These are phyloP conservation scores for Acromyrmex charruanus DNA, from an alignment of 1,140 invertebrate species.

Conservation along the genomic window DNA sequence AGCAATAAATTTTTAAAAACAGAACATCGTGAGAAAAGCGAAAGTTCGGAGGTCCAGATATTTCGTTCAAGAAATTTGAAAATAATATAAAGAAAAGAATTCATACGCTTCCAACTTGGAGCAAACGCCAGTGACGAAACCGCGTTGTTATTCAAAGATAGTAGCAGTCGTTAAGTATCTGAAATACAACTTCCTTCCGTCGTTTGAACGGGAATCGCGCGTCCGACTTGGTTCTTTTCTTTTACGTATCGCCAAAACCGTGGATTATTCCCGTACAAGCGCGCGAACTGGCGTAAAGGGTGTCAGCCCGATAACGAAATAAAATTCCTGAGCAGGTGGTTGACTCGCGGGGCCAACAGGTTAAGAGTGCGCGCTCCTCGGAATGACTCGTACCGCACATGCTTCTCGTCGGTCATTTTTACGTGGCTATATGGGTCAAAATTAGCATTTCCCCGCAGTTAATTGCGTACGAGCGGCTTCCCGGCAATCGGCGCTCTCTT, in stretches of 20 bases:
- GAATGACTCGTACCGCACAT: conserved; percentile 75
- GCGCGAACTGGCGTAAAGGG: conserved; percentile 56
- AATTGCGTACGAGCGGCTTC: conserved; percentile 73
- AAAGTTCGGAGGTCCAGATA: not conserved
- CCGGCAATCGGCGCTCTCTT: conserved; percentile 28
- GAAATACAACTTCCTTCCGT: conserved; percentile 72
- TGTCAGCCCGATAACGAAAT: conserved; percentile 72
- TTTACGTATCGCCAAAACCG: conserved; percentile 46
- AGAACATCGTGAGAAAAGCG: not conserved
- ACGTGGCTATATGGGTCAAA: conserved; percentile 77
- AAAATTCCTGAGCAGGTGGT: conserved; percentile 73
- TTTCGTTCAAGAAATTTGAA: not conserved
- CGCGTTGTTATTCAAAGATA: conserved; percentile 48
- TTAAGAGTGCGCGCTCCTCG: conserved; percentile 58
- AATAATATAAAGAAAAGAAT: not conserved
- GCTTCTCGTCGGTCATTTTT: conserved; percentile 73
- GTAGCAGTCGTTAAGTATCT: conserved; percentile 54
- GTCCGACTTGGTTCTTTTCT: not conserved
- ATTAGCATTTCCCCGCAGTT: conserved; percentile 78
- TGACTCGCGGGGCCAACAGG: conserved; percentile 58
- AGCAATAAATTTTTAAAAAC: not conserved
- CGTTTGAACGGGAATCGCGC: conserved; percentile 34
- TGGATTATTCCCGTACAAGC: conserved; percentile 37
- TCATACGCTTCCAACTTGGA: not conserved
- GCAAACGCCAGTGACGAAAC: conserved; percentile 19